Base-by-base conservation (phyloP, 1,140 invertebrate species). In the Bathynomus jamesi region DNA sequence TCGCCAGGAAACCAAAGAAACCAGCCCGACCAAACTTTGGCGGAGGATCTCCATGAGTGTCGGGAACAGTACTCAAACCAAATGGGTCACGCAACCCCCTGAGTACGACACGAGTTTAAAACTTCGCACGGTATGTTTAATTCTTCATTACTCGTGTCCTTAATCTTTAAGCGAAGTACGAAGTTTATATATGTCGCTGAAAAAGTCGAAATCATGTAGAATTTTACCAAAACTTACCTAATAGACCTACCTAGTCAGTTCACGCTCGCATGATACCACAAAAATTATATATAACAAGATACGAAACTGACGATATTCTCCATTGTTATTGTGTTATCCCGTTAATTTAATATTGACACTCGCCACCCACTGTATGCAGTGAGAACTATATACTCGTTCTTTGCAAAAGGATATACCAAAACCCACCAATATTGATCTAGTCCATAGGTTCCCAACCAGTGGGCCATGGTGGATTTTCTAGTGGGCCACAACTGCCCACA, bases 261-360 rank as follows among this genome's bases (percentile, higher is more conserved):
- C n/a, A n/a, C n/a, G n/a, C n/a, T n/a, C n/a, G n/a, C n/a, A n/a
- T n/a, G n/a, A n/a, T n/a, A n/a, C n/a, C n/a, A n/a, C n/a, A n/a
- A n/a, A n/a, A n/a, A n/a, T n/a, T n/a, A n/a, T n/a, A n/a, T n/a
- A n/a, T n/a, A n/a, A n/a, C n/a, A n/a, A n/a, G n/a, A n/a, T n/a
- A n/a, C n/a, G n/a, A n/a, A n/a, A n/a, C n/a, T n/a, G n/a, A n/a
- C n/a, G n/a, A n/a, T n/a, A n/a, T n/a, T 89, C 95, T 40, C 83
- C 97, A 71, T 85, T 95, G 76, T 86, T 94, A 77, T 96, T 98
- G 94, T 96, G 96, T 82, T 86, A 98, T n/a, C 95, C 96, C 82
- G 95, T 95, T 8, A 98, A 98, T 82, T 86, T 98, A 27, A 97
- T 98, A 94, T n/a, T n/a, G n/a, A n/a, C n/a, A n/a, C n/a, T n/a